Conservation (phyloP, 2,113 vertebrate genomes). For the Petaurus breviceps region DNA sequence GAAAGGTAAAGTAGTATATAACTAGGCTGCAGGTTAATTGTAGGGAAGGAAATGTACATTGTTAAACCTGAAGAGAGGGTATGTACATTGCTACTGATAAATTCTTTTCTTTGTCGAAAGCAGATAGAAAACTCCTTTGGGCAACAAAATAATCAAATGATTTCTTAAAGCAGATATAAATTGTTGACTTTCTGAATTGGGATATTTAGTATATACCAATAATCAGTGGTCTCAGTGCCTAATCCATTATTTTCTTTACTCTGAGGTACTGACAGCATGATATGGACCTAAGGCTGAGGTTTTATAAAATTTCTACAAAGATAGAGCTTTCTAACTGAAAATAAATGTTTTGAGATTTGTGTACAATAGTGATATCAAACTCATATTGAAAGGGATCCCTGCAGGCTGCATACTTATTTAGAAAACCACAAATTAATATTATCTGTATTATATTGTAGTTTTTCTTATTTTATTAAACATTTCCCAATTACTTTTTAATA, state of each 20-base stretch:
- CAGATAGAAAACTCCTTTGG: neutral
- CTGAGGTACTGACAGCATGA: neutral
- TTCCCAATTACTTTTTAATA: neutral
- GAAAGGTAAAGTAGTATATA: neutral
- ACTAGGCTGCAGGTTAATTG: neutral
- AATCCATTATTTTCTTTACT: neutral
- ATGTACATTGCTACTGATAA: neutral
- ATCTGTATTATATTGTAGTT: neutral
- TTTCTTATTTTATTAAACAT: neutral
- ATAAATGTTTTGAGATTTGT: neutral
- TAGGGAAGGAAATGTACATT: neutral
- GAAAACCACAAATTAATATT: neutral
- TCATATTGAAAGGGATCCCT: neutral
- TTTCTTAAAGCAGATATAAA: neutral
- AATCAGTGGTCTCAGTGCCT: neutral
- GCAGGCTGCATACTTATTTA: neutral
- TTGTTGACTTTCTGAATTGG: neutral
- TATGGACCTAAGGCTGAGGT: neutral
- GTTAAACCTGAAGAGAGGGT: too few relatives aligned
- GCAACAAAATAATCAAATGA: neutral
- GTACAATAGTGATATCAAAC: neutral
- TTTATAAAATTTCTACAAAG: neutral
- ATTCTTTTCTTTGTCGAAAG: neutral
- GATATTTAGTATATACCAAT: neutral
- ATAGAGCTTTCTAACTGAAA: neutral